Evolutionary conservation across 2,113 vertebrate species (phyloP).

Genomic region (Paradisaea rubra): DNA sequence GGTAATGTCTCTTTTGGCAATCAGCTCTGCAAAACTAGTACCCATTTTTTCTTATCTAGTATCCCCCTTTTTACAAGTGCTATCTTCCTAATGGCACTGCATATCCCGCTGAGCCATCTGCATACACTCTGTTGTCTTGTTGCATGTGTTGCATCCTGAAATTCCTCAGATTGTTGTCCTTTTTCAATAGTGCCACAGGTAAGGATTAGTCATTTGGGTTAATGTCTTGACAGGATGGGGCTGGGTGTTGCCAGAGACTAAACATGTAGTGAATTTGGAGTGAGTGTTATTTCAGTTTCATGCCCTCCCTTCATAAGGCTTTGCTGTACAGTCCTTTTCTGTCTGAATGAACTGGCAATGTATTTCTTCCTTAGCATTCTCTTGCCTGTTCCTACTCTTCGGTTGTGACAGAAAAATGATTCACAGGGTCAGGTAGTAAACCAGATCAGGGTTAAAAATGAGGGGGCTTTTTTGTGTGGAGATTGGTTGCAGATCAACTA

Average conservation of each 20-base stretch:
- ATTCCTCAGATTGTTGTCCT: background rate
- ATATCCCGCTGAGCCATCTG: background rate
- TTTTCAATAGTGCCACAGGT: background rate
- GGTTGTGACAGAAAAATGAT: background rate
- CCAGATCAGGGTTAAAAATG: background rate
- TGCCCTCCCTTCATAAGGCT: background rate
- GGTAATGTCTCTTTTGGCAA: background rate
- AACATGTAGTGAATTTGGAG: background rate
- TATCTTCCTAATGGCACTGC: background rate
- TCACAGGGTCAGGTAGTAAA: background rate
- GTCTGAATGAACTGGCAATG: background rate
- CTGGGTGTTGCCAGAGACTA: background rate
- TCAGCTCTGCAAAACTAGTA: background rate
- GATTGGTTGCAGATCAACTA: background rate
- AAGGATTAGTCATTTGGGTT: background rate
- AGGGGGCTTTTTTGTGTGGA: accelerated
- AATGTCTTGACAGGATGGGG: background rate
- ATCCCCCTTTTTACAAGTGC: background rate
- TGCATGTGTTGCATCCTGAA: background rate
- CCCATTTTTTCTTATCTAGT: background rate
- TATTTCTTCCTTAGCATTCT: background rate
- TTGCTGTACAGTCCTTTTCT: background rate
- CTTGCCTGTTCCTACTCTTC: background rate
- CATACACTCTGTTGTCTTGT: background rate
- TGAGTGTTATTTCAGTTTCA: background rate